Percentiles rank a stretch among this genome's conserved stretches.
phyloP scores from a whole-genome alignment of 2,888 invertebrate species.

The Cephonodes hylas region DNA sequence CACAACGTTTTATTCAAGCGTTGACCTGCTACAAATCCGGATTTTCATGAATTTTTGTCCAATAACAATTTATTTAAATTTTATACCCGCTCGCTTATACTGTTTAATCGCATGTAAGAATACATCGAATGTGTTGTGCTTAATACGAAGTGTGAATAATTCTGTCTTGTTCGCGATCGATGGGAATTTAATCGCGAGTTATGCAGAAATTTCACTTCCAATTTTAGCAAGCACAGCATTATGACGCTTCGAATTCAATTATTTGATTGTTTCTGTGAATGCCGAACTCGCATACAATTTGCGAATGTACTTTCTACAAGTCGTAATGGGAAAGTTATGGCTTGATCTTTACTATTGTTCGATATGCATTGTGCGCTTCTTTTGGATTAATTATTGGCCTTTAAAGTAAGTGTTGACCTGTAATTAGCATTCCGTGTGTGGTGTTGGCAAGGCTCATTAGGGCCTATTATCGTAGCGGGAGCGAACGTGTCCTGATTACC shows the following conservation, averaged over 20 bases:
- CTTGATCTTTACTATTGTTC: constrained; percentile 15
- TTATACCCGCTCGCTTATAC: background rate
- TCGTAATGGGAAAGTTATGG: constrained; percentile 17
- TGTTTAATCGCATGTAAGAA: background rate
- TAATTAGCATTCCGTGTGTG: constrained; percentile 61
- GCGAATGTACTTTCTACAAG: constrained; percentile 2
- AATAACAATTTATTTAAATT: background rate
- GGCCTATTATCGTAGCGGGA: constrained; percentile 59
- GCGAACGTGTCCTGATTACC: constrained; percentile 59
- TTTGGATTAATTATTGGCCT: constrained; percentile 52
- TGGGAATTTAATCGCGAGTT: background rate
- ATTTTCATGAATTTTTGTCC: background rate
- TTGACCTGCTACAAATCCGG: constrained; percentile 15
- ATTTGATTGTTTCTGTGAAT: background rate
- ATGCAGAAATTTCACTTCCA: background rate
- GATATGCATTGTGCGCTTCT: constrained; percentile 24
- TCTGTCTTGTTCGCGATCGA: background rate
- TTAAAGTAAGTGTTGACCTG: constrained; percentile 44
- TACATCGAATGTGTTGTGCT: too few relatives aligned
- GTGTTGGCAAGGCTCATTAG: constrained; percentile 56
- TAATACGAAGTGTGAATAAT: background rate
- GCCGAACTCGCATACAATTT: background rate
- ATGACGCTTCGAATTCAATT: background rate
- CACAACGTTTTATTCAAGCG: constrained; percentile 19
- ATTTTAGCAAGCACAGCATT: background rate